Conservation (phyloP, 2,888 invertebrate species). For the Eristalis arbustorum region DNA sequence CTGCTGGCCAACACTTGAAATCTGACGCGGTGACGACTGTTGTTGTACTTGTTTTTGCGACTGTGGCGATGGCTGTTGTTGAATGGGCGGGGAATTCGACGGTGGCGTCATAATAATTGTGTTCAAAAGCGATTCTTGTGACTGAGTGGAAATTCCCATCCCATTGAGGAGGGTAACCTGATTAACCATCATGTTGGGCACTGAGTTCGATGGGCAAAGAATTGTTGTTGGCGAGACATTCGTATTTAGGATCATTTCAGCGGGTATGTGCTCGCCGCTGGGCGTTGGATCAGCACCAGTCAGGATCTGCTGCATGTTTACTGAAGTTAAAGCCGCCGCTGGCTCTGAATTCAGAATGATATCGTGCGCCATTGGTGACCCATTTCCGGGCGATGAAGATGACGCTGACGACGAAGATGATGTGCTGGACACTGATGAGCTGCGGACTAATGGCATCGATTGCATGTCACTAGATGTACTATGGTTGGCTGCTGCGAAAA, state of each 20-base stretch:
- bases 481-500: slow-evolving; percentile 71
- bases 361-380: slow-evolving; percentile 78
- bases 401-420: slow-evolving; percentile 75
- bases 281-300: slow-evolving; percentile 73
- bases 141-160: slow-evolving; percentile 77
- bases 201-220: slow-evolving; percentile 81
- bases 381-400: slow-evolving; percentile 54
- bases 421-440: slow-evolving; percentile 78
- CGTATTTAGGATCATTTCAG: slow-evolving; percentile 84
- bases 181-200: slow-evolving; percentile 77
- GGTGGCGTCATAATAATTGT: slow-evolving; percentile 79
- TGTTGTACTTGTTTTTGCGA: slow-evolving; percentile 66
- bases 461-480: slow-evolving; percentile 60
- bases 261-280: slow-evolving; percentile 76
- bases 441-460: slow-evolving; percentile 77
- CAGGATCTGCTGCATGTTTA: slow-evolving; percentile 75
- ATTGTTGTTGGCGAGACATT: slow-evolving; percentile 83
- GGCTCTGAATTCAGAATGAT: slow-evolving; percentile 80
- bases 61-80: slow-evolving; percentile 70
- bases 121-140: slow-evolving; percentile 78
- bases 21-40: slow-evolving; percentile 72
- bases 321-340: slow-evolving; percentile 76
- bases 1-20: slow-evolving; percentile 59
- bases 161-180: slow-evolving; percentile 79
- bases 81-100: slow-evolving; percentile 70